phyloP scores from a whole-genome alignment of 1,140 invertebrate genomes.

The Ceratosolen solmsi region DNA sequence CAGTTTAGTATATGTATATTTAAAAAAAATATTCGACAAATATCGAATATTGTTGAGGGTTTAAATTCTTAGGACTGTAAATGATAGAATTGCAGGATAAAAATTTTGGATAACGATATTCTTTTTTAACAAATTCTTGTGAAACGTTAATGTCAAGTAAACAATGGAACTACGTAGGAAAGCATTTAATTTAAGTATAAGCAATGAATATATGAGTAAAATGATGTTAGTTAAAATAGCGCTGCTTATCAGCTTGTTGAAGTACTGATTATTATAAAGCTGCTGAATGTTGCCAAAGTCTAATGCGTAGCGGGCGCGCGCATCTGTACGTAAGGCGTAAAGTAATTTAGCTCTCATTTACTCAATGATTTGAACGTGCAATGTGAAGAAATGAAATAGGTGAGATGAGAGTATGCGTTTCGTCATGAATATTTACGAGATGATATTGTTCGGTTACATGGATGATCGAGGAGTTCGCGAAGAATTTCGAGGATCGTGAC shows the following conservation, averaged over 20 bases:
- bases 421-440: constrained; percentile 31
- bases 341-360: constrained; percentile 49
- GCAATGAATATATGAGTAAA: too few species aligned
- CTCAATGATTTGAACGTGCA: constrained; percentile 35
- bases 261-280: constrained; percentile 23
- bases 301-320: background rate
- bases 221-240: background rate
- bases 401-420: constrained; percentile 16
- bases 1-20: background rate
- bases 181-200: too few species aligned
- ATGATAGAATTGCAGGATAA: too few species aligned
- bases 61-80: too few species aligned
- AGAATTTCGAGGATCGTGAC: constrained; percentile 27
- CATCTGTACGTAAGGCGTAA: background rate
- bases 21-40: background rate
- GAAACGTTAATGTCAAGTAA: too few species aligned
- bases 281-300: constrained; percentile 21
- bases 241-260: background rate
- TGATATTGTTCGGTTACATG: constrained; percentile 23
- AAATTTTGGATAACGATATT: too few species aligned
- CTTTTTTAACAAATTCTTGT: too few species aligned
- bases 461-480: constrained; percentile 7
- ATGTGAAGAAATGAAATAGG: constrained; percentile 39
- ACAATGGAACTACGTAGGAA: too few species aligned
- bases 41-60: too few species aligned